Base-by-base conservation (phyloP, 2,113 vertebrate genomes). In the Desmodus rotundus region DNA sequence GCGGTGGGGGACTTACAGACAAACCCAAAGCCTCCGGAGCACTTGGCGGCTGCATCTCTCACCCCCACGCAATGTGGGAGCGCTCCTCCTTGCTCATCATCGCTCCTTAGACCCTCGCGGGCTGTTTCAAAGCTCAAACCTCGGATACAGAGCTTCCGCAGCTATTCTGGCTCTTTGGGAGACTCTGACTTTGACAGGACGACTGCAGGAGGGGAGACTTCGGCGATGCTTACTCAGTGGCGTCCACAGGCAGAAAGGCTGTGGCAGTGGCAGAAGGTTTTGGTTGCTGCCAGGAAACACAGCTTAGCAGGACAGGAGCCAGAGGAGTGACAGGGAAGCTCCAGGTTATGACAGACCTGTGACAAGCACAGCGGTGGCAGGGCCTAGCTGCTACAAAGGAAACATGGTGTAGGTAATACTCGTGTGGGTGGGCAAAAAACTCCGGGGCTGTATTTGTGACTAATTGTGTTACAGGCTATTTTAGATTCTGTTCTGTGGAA, bases 271-370 rank as follows among this genome's bases (percentile, higher is more conserved):
- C 56, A 98, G 98, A 58, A 97, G 99, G 68, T 99, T 99, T 97
- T 99, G 96, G 98, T 84, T 56, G 41, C 84, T 77, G 15, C 77
- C 70, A 73, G 33, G 72, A 99, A 98, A 98, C 98, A 98, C 98
- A 98, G 98, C 98, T 99, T 99, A 99, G 97, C 96, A 93, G 98
- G 98, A 98, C 98, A 99, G 99, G 98, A 99, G 99, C 98, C 98
- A 98, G 98, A 98, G 98, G 98, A 98, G 96, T 98, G 98, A 99
- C 98, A 99, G 98, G 99, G 98, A 99, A 99, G 99, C 99, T 98
- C 98, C 98, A 99, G 99, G 99, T 99, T 98, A 98, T 99, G 97
- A 98, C 98, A 99, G 98, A 84, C 65, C 98, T 99, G 98, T 99
- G 99, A 97, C 98, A 98, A 98, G 92, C 97, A 98, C 98, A 98